Base-by-base conservation (phyloP, 2,888 invertebrate genomes). In the Plebejus anna region DNA sequence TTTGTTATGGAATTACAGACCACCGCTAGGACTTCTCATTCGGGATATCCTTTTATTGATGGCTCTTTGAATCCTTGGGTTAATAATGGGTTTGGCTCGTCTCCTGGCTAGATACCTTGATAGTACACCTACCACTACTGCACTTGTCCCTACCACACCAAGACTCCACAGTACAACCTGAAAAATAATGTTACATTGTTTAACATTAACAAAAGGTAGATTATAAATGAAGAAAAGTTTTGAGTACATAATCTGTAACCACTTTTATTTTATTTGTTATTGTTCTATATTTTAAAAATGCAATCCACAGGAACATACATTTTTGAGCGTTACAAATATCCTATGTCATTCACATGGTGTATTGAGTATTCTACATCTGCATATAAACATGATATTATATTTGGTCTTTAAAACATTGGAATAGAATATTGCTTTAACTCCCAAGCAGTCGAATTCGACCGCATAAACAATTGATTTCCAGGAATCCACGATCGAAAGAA, bases 111-210 rank as follows among this genome's bases (percentile, higher is more conserved):
- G 92, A 88, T 97, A 97, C 81, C 96, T 95, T 70, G 98, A 97
- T 51, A 98, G 89, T 11, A 97, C 95, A 61, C 97, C 97, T 70
- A 98, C 95, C n/a, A 98, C 92, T 9, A 97, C 95, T 32, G 97
- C 96, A 84, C 98, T 97, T 70, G 95, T 95, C 42, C 94, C 94
- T 51, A 94, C 92, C 61, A 97, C 95, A 75, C 97, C 95, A 80
- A 97, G 94, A 80, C 97, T 96, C 85, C 97, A 94, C 83, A 97
- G 90, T 77, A 96, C 94, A 78, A 97, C 95, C 96, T 97, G 84
- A 47, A 84, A 22, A 76, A 77, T 55, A 72, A 61, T 75, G 32
- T 11, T 75, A 59, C 9, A 75, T 75, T 51, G 42, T n/a, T 28
- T 36, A n/a, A 77, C 36, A 47, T 72, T 78, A 59, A 71, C 16